Percentiles rank a stretch among this genome's conserved stretches.
Evolutionary conservation across 2,888 invertebrate genomes (phyloP).

Genomic region (Papilio protenor): DNA sequence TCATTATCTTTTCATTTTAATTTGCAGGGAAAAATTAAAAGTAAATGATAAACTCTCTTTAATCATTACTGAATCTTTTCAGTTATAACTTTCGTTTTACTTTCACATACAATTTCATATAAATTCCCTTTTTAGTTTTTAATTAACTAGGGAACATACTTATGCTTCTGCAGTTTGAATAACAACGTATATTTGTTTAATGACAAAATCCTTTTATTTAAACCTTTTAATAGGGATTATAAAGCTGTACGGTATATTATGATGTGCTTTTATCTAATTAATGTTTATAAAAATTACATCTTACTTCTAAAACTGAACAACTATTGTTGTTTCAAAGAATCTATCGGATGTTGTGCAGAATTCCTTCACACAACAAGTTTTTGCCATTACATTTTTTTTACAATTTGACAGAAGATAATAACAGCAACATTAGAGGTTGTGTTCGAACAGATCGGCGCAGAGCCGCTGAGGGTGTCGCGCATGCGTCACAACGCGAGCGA

Average conservation of each 20-base stretch:
- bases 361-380: neutral
- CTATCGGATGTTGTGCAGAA: no score
- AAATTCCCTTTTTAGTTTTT: neutral
- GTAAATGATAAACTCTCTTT: neutral
- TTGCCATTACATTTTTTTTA: neutral
- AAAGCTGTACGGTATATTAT: no score
- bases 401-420: slow-evolving; percentile 27
- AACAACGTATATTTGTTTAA: neutral
- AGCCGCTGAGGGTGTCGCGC: slow-evolving; percentile 34
- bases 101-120: neutral
- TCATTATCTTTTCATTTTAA: slow-evolving; percentile 14
- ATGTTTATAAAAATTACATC: no score
- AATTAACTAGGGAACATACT: neutral
- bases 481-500: slow-evolving; percentile 51
- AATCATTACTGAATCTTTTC: neutral
- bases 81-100: neutral
- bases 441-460: slow-evolving; percentile 43
- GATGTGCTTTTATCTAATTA: no score
- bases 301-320: no score
- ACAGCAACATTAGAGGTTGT: slow-evolving; percentile 32
- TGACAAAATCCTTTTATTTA: neutral
- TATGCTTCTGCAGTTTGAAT: neutral
- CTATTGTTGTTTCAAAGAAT: no score
- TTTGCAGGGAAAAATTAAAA: neutral
- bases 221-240: neutral